These are phyloP conservation scores for Ophion ellenae DNA, from an alignment of 2,888 invertebrate genomes.

Conservation along the genomic window DNA sequence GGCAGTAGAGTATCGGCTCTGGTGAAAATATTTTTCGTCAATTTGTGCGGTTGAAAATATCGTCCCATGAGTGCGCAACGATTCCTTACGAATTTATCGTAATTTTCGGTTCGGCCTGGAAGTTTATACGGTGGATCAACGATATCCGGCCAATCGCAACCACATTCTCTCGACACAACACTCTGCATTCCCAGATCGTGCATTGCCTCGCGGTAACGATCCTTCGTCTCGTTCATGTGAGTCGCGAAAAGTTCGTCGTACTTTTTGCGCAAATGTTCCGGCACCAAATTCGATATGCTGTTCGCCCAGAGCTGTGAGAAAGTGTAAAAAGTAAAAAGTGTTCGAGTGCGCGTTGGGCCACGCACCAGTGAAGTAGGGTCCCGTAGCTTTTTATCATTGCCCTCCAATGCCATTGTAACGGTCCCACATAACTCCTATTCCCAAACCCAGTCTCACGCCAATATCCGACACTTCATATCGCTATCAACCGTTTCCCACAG, in stretches of 20 bases:
- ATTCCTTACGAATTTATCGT: conserved; percentile 86
- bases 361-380: background rate
- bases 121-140: conserved; percentile 86
- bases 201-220: conserved; percentile 77
- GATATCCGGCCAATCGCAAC: conserved; percentile 84
- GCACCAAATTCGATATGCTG: conserved; percentile 86
- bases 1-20: conserved; percentile 86
- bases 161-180: conserved; percentile 86
- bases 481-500: too few relatives aligned
- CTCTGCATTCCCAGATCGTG: conserved; percentile 87
- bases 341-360: background rate
- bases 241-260: conserved; percentile 85
- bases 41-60: conserved; percentile 87
- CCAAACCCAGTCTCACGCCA: too few relatives aligned
- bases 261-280: conserved; percentile 85
- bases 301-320: conserved; percentile 83
- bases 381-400: background rate
- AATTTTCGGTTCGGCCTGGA: conserved; percentile 87
- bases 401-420: background rate
- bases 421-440: too few relatives aligned
- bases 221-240: conserved; percentile 85
- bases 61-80: conserved; percentile 86
- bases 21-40: conserved; percentile 87
- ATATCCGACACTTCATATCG: too few relatives aligned
- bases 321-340: conserved; percentile 5